Base-by-base conservation (phyloP, 1,140 invertebrate species). In the Asbolus verrucosus region DNA sequence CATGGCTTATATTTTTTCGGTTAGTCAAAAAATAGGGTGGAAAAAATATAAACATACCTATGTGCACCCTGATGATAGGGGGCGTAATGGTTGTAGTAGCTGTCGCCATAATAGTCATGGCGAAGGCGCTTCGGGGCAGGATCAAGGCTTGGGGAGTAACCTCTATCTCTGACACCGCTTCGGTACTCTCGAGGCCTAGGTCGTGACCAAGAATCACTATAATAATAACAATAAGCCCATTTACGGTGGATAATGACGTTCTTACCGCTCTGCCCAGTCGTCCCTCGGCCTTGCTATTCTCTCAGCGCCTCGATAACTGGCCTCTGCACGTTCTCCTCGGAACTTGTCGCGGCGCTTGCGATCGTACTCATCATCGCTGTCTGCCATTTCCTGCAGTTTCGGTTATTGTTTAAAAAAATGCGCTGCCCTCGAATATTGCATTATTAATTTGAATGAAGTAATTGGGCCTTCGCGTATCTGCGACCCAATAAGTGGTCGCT, bases 321-420 rank as follows among this genome's bases (percentile, higher is more conserved):
- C 92, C 1, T 90, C 90, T 65, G 89, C 89, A 70, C 94, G 85
- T 85, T 96, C 94, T 5, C 93, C 94, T 50, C 93, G 87, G 77
- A 96, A 96, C 80, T 96, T 96, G 75, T 96, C 94, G 24, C 94
- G 85, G 36, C 93, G 83, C 79, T 95, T 94, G 18, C 92, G 87
- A 81, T 95, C 93, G 76, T 95, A 95, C 79, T 96, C 94, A 83
- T 96, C 94, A 81, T 96, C 94, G 75, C 93, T 94, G 79, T 96
- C 94, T 70, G 84, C 94, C 94, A 96, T 96, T 72, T 75, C 33
- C 36, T 66, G 19, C 36, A 41, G n/a, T n/a, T n/a, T n/a, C n/a
- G n/a, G n/a, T n/a, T n/a, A n/a, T n/a, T n/a, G n/a, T n/a, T n/a
- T n/a, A n/a, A n/a, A 43, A 46, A 46, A 46, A 18, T 46, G 27